Base-by-base conservation (phyloP, 1,140 invertebrate genomes). In the Leguminivora glycinivorella region DNA sequence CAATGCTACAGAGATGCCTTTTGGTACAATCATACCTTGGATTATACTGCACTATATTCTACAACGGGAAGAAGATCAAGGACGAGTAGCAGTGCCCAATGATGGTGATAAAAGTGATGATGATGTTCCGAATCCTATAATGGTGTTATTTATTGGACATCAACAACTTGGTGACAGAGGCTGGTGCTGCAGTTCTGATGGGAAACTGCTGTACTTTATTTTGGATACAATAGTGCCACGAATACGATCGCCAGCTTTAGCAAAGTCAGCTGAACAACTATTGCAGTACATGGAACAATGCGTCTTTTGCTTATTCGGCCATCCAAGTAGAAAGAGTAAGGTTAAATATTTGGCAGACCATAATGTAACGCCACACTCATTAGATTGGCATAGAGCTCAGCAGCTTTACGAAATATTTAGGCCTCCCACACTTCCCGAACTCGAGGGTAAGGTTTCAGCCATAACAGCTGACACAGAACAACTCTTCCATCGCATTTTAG, bases 231-330 rank as follows among this genome's bases (percentile, higher is more conserved):
- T 98, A 1, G 93, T 96, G 14, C 93, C 95, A 5, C 93, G 95
- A 72, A 84, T 96, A 22, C 92, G 93, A 76, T 93, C 93, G 26
- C 95, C 93, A 34, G 89, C 93, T n/a, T 92, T 92, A 67, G 81
- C 85, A 1, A 87, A 86, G 73, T 83, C 92, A 67, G 87, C 92
- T 77, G 92, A 94, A 75, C 93, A 93, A 86, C 89, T 97, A 3
- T 93, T 93, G 56, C 94, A 95, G 70, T 94, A 96, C 69, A 91
- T 98, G 70, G 97, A 98, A 79, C 97, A 99, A 87, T 95, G 96
- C 77, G 95, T 98, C 63, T 98, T 94, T 84, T 99, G 98, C 87
- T 90, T 99, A 1, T 98, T 96, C 87, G 95, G 95, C 22, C 96
- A 98, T 92, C 96, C 97, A 0, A 94, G 94, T 72, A 97, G 95